Percentiles rank a stretch among this genome's conserved stretches.
Conservation (phyloP, 2,888 invertebrate genomes). For the Phaonia tiefii region DNA sequence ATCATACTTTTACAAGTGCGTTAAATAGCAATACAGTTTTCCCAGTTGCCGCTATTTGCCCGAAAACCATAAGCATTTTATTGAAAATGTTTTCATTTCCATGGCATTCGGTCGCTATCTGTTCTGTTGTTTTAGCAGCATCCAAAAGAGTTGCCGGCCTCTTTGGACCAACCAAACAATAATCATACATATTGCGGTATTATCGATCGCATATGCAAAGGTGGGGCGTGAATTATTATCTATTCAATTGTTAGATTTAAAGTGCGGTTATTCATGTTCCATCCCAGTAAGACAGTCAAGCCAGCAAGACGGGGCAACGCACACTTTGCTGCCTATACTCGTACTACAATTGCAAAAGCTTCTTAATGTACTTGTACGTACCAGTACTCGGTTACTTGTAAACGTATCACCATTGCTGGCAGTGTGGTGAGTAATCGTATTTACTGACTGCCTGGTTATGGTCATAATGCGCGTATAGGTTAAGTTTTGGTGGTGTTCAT, state of each 20-base stretch:
- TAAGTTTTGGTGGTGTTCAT: conserved; percentile 18
- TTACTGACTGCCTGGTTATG: too few relatives aligned
- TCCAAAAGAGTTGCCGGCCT: conserved; percentile 48
- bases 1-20: conserved; percentile 42
- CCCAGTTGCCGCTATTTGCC: conserved; percentile 41
- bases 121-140: conserved; percentile 46
- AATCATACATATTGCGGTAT: conserved; percentile 46
- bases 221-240: conserved; percentile 80
- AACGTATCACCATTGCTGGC: neutral
- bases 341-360: too few relatives aligned
- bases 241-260: conserved; percentile 77
- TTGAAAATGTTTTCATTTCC: conserved; percentile 58
- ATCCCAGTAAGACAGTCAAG: too few relatives aligned
- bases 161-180: neutral
- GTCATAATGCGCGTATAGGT: conserved; percentile 10
- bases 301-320: too few relatives aligned
- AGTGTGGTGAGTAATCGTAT: neutral
- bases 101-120: too few relatives aligned
- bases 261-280: conserved; percentile 62
- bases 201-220: conserved; percentile 68
- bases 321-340: too few relatives aligned
- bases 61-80: conserved; percentile 34
- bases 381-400: too few relatives aligned
- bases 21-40: conserved; percentile 55
- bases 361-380: too few relatives aligned